phyloP scores from a whole-genome alignment of 2,888 invertebrate genomes.

The Mythimna pallens region DNA sequence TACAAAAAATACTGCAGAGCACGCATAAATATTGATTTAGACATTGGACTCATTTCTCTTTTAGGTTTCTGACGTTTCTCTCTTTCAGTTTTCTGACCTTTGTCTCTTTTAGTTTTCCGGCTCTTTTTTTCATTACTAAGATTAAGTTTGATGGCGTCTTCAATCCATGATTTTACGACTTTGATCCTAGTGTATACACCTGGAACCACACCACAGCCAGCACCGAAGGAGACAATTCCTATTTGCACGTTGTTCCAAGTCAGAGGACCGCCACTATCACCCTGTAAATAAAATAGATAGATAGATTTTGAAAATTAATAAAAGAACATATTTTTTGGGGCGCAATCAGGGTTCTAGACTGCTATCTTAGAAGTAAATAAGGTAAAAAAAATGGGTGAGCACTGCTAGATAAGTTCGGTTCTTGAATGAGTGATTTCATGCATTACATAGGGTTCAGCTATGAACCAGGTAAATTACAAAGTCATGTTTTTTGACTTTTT shows the following conservation, averaged over 20 bases:
- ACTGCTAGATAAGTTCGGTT: neutral
- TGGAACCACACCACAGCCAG: slow-evolving; percentile 67
- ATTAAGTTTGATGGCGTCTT: slow-evolving; percentile 42
- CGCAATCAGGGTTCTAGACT: no score
- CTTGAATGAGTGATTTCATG: neutral
- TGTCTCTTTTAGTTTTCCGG: neutral
- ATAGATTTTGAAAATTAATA: neutral
- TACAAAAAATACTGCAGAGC: neutral
- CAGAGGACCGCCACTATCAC: slow-evolving; percentile 76
- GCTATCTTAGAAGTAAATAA: no score
- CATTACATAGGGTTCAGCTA: neutral
- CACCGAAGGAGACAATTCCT: slow-evolving; percentile 73
- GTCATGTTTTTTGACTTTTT: no score
- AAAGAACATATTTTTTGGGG: no score
- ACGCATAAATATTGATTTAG: neutral
- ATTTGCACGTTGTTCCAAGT: slow-evolving; percentile 67
- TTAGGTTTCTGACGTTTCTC: neutral
- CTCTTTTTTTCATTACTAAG: slow-evolving; percentile 4
- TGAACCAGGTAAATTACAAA: no score
- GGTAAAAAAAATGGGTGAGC: no score
- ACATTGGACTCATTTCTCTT: neutral
- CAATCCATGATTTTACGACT: slow-evolving; percentile 67
- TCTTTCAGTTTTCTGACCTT: neutral
- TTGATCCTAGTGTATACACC: slow-evolving; percentile 72
- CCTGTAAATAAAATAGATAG: slow-evolving; percentile 59